Evolutionary conservation across 1,140 invertebrate genomes (phyloP).

Genomic region (Vanessa atalanta): DNA sequence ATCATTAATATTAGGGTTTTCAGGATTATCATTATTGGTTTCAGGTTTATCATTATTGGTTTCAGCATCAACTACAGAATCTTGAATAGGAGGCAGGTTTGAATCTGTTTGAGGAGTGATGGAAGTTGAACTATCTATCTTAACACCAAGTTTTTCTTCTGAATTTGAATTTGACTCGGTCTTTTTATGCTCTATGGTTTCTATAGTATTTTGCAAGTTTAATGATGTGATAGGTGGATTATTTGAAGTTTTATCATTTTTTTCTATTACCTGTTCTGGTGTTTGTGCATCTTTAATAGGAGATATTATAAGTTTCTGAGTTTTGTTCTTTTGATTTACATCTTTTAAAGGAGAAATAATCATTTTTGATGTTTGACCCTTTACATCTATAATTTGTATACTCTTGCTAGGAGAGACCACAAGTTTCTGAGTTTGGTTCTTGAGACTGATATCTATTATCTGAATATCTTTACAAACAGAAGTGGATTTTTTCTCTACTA

Average conservation of each 20-base stretch:
- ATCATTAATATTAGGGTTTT: conserved; percentile 22
- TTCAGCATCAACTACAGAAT: neutral
- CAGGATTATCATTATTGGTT: neutral
- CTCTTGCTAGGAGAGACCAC: neutral
- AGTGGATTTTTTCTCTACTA: neutral
- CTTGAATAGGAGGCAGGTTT: neutral
- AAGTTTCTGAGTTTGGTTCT: neutral
- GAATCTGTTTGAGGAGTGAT: neutral
- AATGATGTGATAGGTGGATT: neutral
- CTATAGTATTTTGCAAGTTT: neutral
- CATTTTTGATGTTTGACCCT: neutral
- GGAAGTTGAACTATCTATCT: neutral
- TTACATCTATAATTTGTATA: neutral
- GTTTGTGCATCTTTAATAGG: neutral
- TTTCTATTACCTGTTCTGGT: neutral
- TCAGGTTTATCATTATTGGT: neutral
- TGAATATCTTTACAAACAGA: neutral
- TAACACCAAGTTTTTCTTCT: neutral
- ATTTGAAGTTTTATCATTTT: neutral
- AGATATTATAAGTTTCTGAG: neutral
- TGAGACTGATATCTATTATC: neutral
- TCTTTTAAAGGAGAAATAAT: conserved; percentile 1
- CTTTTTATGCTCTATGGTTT: neutral
- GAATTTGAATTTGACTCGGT: neutral
- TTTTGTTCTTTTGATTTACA: neutral